Conservation (phyloP, 2,888 invertebrate species). For the Celastrina argiolus region DNA sequence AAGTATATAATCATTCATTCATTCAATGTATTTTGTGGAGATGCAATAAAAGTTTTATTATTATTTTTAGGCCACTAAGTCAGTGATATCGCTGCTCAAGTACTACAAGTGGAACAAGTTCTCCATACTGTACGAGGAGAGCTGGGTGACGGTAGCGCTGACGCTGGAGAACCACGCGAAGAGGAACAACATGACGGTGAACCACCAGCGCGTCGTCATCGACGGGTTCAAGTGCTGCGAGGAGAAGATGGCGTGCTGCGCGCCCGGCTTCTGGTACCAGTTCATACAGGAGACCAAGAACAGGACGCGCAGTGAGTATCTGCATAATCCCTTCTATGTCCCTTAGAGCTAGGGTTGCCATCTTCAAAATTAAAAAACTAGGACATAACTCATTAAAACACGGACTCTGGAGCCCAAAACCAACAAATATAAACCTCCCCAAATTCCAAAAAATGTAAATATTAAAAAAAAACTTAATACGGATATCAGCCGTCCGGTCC, state of each 20-base stretch:
- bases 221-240: slow-evolving; percentile 88
- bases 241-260: slow-evolving; percentile 85
- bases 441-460: too few species aligned
- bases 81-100: slow-evolving; percentile 91
- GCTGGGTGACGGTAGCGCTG: slow-evolving; percentile 89
- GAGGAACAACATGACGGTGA: slow-evolving; percentile 88
- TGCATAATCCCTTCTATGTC: too few species aligned
- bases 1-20: too few species aligned
- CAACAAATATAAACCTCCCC: too few species aligned
- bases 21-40: too few species aligned
- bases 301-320: slow-evolving; percentile 86
- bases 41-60: too few species aligned
- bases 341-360: too few species aligned
- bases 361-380: too few species aligned
- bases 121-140: slow-evolving; percentile 90
- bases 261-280: slow-evolving; percentile 88
- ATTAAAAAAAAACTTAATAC: too few species aligned
- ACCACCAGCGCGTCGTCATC: slow-evolving; percentile 83
- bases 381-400: too few species aligned
- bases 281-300: slow-evolving; percentile 91
- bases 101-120: slow-evolving; percentile 97
- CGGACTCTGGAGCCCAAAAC: too few species aligned
- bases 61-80: slow-evolving; percentile 90
- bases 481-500: too few species aligned
- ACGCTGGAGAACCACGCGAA: slow-evolving; percentile 87